Evolutionary conservation across 2,888 invertebrate genomes (phyloP), one percentile per base, ranked within the genome.

Genomic region (Apodemia mormo): DNA sequence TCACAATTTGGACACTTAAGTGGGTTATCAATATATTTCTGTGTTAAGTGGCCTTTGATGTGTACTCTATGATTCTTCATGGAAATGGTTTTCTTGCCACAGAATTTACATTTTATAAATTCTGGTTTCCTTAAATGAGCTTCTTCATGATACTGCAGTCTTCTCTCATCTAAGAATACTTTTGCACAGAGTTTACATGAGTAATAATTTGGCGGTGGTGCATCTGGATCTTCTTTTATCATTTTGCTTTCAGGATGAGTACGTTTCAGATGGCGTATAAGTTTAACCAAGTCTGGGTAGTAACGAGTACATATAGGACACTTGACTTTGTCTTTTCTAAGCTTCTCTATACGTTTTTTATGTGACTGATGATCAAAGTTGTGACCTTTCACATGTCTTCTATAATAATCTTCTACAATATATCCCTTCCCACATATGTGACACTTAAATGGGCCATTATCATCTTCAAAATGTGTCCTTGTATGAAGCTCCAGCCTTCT

Each of bases 191-290:
- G 78, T 72, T 90, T 91, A 76, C 94, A 94, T 0, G 90, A 85
- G 77, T 82, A 87, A 71, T 87, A 87, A 2, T 77, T 79, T 10
- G 81, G 86, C n/a, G 89, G 83, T 0, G 92, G 92, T 12, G 90
- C 93, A 73, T 92, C 93, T 0, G 93, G 93, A 71, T 94, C 94
- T 6, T 82, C 76, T 73, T 94, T 94, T n/a, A 94, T 88, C 93
- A 94, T 93, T 77, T 93, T 93, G 75, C 90, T 91, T 76, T 93
- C 91, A 0, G 94, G 94, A 73, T 94, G 94, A 33, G 89, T 89
- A 30, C 88, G 82, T 9, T 87, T 81, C 73, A 94, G 75, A 70
- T 94, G 94, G 0, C 93, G 84, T 68, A 93, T 92, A n/a, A 94
- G 84, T 73, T 89, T 88, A n/a, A 85, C 81, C 68, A 90, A 74